Evolutionary conservation across 2,797 vertebrate species (phyloP), one percentile per base, ranked within the genome.

Genomic region (Tinamus major): DNA sequence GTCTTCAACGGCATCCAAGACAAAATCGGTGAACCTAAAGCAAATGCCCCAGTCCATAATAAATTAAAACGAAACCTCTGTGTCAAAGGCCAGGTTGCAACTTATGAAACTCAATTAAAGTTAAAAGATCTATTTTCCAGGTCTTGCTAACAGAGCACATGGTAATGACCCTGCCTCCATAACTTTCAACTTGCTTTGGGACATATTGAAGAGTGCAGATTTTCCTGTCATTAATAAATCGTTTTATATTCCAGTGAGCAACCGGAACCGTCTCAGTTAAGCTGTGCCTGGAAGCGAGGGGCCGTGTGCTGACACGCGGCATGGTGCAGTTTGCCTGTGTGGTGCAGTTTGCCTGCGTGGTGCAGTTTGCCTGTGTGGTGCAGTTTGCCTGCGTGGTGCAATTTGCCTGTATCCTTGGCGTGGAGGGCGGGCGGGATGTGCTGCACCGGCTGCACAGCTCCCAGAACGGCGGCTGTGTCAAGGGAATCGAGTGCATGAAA

Each of bases 51-150:
- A 39, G 41, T 68, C 58, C 85, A 67, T 13, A 56, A 86, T 85
- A 82, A 95, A 96, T 93, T 87, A 84, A 94, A 95, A 92, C 18
- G 41, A 65, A 46, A 8, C 35, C 29, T 82, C 63, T 79, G 64
- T 83, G 58, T 61, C 91, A 93, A 95, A 94, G 85, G 91, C 81
- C 58, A 90, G 87, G 65, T 70, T 92, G 83, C 72, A 89, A 68
- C 72, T 94, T 90, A 37, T 58, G 51, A 91, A 95, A 96, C 94
- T 94, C 93, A 97, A 92, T 96, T 96, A 94, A 95, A 89, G 87
- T 95, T 90, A 94, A 97, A 95, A 93, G 95, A 91, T 78, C 75
- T 90, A 63, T 95, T 96, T 96, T 94, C 83, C 83, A 86, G 85
- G 59, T 44, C 83, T 65, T 33, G 42, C 63, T 95, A 95, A 92